A percentile compares a stretch with the other conserved stretches of the same genome.
These are phyloP conservation scores for Ciconia boyciana DNA, from an alignment of 2,113 vertebrate species.

Conservation along the genomic window DNA sequence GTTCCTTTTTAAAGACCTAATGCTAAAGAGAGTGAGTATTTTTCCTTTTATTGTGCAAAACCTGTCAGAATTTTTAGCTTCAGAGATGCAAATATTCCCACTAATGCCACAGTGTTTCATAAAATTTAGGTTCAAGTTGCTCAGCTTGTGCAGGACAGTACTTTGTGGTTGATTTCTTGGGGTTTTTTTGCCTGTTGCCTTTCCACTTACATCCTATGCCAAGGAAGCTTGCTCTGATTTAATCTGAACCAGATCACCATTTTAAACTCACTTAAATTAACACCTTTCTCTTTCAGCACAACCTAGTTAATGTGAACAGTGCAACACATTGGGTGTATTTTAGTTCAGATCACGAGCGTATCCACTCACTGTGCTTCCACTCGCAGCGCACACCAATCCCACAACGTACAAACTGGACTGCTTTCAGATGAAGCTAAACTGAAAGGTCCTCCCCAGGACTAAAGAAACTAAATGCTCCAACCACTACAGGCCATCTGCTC, in stretches of 20 bases:
- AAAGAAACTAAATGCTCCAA: not conserved
- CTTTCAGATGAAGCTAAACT: not conserved
- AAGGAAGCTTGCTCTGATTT: not conserved
- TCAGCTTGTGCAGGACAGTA: not conserved
- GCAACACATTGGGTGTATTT: not conserved
- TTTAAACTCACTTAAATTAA: not conserved
- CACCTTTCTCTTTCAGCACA: not conserved
- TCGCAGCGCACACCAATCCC: rapidly evolving
- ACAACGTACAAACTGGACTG: rapidly evolving
- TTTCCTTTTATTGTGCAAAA: not conserved
- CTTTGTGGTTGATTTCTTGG: not conserved
- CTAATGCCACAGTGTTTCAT: not conserved
- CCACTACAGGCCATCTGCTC: not conserved
- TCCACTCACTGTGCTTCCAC: not conserved
- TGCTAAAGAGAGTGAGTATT: not conserved
- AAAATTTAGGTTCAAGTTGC: not conserved
- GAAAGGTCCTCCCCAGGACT: not conserved
- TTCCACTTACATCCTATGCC: not conserved
- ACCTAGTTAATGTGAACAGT: no score
- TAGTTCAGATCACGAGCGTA: not conserved
- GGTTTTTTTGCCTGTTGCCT: not conserved
- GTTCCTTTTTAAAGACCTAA: not conserved
- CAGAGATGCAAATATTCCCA: not conserved
- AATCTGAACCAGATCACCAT: not conserved
- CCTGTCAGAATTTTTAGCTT: not conserved